Conservation (phyloP, 2,888 invertebrate species). For the Drosophila sordidapex region DNA sequence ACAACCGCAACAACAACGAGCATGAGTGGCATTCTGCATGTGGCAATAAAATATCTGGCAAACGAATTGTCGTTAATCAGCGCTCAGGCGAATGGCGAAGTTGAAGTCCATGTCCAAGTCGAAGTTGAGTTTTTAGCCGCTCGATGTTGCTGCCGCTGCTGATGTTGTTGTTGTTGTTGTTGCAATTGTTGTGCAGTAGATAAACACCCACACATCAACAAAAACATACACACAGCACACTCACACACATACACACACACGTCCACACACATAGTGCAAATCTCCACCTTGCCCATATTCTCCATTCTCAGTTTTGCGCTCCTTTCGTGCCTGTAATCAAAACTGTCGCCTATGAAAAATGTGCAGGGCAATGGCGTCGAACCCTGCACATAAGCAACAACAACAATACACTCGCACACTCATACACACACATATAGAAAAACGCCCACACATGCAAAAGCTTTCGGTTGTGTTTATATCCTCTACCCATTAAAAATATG, state of each 20-base stretch:
- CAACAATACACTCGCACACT: constrained; percentile 14
- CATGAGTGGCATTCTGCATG: constrained; percentile 15
- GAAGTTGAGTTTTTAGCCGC: constrained; percentile 19
- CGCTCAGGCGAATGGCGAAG: constrained; percentile 54
- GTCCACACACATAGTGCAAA: constrained; percentile 7
- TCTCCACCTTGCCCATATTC: constrained; percentile 48
- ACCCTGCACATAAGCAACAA: constrained; percentile 44
- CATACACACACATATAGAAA: constrained; percentile 1
- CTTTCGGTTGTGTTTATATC: constrained; percentile 12
- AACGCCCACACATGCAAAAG: constrained; percentile 8
- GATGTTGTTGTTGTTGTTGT: constrained; percentile 21
- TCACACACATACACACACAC: constrained; percentile 11
- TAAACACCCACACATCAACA: constrained; percentile 30
- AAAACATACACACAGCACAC: constrained; percentile 1
- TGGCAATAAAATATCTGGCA: constrained; percentile 78
- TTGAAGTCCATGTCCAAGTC: constrained; percentile 44
- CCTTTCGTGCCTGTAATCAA: constrained; percentile 66
- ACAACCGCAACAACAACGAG: constrained; percentile 26
- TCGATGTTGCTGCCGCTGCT: not conserved
- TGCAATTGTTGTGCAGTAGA: constrained; percentile 35
- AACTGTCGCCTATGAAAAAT: constrained; percentile 80
- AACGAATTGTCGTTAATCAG: constrained; percentile 81
- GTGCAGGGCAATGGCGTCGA: constrained; percentile 74
- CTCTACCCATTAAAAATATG: not conserved
- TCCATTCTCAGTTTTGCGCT: constrained; percentile 20